These are phyloP conservation scores for Rutilus rutilus DNA, from an alignment of 2,113 vertebrate genomes.

Conservation along the genomic window DNA sequence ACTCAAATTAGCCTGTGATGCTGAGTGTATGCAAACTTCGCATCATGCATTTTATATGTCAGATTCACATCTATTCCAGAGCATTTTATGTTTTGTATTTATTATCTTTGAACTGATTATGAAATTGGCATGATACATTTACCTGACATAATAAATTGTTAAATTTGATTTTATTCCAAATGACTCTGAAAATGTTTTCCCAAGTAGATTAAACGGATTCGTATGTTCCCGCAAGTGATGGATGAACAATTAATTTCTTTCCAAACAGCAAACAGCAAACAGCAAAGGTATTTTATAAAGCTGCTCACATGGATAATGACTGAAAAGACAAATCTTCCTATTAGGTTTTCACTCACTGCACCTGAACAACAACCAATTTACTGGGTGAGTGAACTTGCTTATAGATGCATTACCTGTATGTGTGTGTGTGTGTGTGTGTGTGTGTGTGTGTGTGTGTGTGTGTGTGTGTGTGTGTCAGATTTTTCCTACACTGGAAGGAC, in stretches of 20 bases:
- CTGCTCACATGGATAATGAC: neutral
- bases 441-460: neutral
- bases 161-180: too few species aligned
- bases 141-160: too few species aligned
- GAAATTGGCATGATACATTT: too few species aligned
- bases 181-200: too few species aligned
- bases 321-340: neutral
- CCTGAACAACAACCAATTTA: constrained; percentile 21
- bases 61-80: too few species aligned
- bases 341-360: constrained; percentile 8
- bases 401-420: neutral
- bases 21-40: too few species aligned
- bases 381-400: neutral
- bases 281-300: neutral
- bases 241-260: neutral
- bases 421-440: neutral
- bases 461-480: neutral
- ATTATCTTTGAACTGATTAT: too few species aligned
- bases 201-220: too few species aligned
- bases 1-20: too few species aligned
- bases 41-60: too few species aligned
- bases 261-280: neutral
- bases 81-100: too few species aligned
- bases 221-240: too few species aligned
- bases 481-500: neutral